phyloP scores from a whole-genome alignment of 2,113 vertebrate species.

The Equus quagga region DNA sequence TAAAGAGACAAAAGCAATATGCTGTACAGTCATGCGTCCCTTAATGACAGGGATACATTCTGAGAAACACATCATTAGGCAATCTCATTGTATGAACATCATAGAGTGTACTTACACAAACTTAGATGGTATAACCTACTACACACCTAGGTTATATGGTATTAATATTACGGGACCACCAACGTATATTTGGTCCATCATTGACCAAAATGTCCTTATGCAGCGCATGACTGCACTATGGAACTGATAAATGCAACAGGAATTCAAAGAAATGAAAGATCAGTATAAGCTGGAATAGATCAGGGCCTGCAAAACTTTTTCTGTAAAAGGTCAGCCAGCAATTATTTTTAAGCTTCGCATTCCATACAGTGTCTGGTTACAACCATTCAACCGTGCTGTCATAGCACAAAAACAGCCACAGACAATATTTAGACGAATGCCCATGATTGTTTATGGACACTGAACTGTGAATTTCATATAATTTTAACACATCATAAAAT shows the following conservation, averaged over 20 bases:
- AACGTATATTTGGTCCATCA: too few species aligned
- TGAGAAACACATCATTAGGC: too few species aligned
- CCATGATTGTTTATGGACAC: neutral
- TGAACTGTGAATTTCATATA: slow-evolving; percentile 42
- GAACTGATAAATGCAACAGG: neutral
- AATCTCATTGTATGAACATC: too few species aligned
- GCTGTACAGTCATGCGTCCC: neutral
- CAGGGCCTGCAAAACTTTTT: slow-evolving; percentile 11
- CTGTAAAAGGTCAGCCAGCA: slow-evolving; percentile 1
- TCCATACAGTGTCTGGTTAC: neutral
- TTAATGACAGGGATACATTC: too few species aligned
- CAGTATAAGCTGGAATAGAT: neutral
- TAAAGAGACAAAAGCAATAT: slow-evolving; percentile 18
- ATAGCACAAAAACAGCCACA: neutral
- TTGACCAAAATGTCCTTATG: too few species aligned
- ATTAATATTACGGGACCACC: too few species aligned
- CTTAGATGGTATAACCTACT: too few species aligned
- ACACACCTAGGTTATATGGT: too few species aligned
- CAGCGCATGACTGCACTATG: too few species aligned
- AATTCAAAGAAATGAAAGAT: slow-evolving; percentile 58
- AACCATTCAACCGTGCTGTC: neutral
- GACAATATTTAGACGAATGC: slow-evolving; percentile 13
- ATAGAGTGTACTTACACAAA: too few species aligned
- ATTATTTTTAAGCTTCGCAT: slow-evolving; percentile 10
- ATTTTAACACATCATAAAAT: slow-evolving; percentile 40